These are phyloP conservation scores for Gymnocypris eckloni DNA, from an alignment of 2,797 vertebrate genomes.

Conservation along the genomic window DNA sequence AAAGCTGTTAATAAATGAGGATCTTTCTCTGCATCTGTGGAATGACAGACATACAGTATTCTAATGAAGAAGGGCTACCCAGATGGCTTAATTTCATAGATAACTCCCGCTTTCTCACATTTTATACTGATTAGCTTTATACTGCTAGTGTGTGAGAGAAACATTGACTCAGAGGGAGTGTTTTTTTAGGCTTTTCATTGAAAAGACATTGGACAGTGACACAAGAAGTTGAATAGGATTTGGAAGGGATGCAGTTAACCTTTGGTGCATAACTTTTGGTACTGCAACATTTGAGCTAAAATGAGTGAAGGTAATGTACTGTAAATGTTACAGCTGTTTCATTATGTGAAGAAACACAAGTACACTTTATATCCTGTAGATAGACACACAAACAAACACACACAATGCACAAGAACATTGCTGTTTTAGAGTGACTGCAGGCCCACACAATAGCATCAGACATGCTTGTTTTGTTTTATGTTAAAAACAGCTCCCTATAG, in stretches of 20 bases:
- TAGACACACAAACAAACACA: neutral
- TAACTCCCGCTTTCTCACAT: conserved; percentile 48
- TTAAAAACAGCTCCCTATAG: conserved; percentile 68
- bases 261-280: neutral
- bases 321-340: neutral
- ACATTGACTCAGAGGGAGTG: conserved; percentile 8
- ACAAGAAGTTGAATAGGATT: neutral
- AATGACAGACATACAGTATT: conserved; percentile 85
- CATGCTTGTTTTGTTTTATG: conserved; percentile 65
- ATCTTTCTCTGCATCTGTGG: conserved; percentile 89
- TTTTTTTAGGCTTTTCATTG: conserved; percentile 11
- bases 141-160: conserved; percentile 42
- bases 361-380: neutral
- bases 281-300: neutral
- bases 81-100: conserved; percentile 86
- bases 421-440: conserved; percentile 3
- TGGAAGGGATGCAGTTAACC: neutral
- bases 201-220: neutral
- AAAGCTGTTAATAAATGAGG: conserved; percentile 91
- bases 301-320: neutral
- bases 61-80: conserved; percentile 89
- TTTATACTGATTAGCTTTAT: conserved; percentile 48
- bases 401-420: neutral
- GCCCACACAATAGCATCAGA: conserved; percentile 52
- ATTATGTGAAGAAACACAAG: neutral